Base-by-base conservation (phyloP, 2,888 invertebrate species). In the Drosophila melanosoma region DNA sequence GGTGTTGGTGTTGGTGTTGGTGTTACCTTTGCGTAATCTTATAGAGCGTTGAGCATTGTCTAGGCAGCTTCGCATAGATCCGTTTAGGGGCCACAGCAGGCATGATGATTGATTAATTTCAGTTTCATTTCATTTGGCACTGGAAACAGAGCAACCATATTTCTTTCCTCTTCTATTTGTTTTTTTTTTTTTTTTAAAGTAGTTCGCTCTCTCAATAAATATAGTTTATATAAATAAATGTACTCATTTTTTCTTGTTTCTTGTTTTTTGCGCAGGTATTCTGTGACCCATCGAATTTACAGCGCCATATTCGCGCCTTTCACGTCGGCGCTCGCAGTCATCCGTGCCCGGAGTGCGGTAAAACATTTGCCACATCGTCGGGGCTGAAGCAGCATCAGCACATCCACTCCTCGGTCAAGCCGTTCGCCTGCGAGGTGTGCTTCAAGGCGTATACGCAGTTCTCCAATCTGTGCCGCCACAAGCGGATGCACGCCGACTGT, bases 391-490 rank as follows among this genome's bases (percentile, higher is more conserved):
- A 99, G 93, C 99, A 99, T 94, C 98, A 98, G 38, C 99, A 99
- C 94, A 99, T 99, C 90, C 99, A 99, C 95, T 98, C 98, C 91
- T 98, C 98, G 91, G 97, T 99, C 82, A 99, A 99, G 93, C 99
- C 99, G 5, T 99, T 99, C 94, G 97, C 96, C 95, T 98, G 98
- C 94, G 97, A 97, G 93, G 98, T 99, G 82, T 99, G 99, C 94
- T 96, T 97, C 92, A 99, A 99, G 95, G 96, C 98, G 12, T 99
- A 99, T 94, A 99, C 99, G 4, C 99, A 99, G 94, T 99, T 99
- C 94, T 99, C 99, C 45, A 99, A 99, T 93, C 95, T 99, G 91
- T 99, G 99, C 92, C 97, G 99, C n/a, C 99, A 99, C 94, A 99
- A 98, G 92, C 97, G 99, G 68, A 99, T 99, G 98, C 99, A 99